phyloP scores from a whole-genome alignment of 2,113 vertebrate species.

The Turnix velox region DNA sequence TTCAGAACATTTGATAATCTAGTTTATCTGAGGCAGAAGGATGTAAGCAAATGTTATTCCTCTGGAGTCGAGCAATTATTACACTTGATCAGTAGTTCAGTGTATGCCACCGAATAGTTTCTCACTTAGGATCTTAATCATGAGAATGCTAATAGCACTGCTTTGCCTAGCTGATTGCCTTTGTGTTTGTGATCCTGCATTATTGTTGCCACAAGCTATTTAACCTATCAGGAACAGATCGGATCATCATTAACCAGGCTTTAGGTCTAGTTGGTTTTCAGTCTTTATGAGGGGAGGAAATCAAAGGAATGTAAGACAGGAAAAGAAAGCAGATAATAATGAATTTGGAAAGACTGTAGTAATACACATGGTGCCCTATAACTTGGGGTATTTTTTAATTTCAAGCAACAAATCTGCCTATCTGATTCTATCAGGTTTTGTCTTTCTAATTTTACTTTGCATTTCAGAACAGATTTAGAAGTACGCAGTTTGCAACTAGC shows the following conservation, averaged over 20 bases:
- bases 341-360: not conserved
- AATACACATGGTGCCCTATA: not conserved
- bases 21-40: conserved; percentile 62
- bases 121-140: conserved; percentile 74
- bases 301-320: not conserved
- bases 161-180: conserved; percentile 73
- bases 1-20: conserved; percentile 71
- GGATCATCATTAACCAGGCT: conserved; percentile 68
- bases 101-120: conserved; percentile 70
- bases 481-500: not conserved
- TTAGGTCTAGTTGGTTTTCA: conserved; percentile 52
- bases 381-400: not conserved
- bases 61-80: conserved; percentile 53
- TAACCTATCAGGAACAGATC: conserved; percentile 64
- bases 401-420: not conserved
- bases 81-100: conserved; percentile 70
- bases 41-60: conserved; percentile 75
- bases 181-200: conserved; percentile 73
- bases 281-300: not conserved
- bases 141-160: conserved; percentile 70
- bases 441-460: not conserved
- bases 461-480: not conserved
- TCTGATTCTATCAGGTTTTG: not conserved
- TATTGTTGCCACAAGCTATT: conserved; percentile 76
- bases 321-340: not conserved